Base-by-base conservation (phyloP, 2,113 vertebrate species). In the Microtus ochrogaster region DNA sequence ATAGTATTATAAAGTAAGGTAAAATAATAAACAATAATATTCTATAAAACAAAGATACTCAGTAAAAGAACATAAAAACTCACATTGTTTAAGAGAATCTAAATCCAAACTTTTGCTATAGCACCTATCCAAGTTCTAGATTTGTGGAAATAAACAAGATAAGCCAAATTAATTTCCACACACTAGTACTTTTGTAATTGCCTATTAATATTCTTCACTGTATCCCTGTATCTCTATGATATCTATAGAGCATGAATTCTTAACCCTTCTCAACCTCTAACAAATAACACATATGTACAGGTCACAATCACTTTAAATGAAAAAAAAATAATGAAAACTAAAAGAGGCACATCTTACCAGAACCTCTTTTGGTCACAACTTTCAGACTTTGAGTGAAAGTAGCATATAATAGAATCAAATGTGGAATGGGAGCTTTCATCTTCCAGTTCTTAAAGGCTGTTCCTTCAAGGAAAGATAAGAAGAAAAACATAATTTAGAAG, bases 311-410 rank as follows among this genome's bases (percentile, higher is more conserved):
- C 8, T 39, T 61, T 12, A 82, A 85, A n/a, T 7, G 68, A 89
- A 70, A 55, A 55, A 55, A 89, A 81, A 92, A 72, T 17, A 90
- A 81, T 49, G 36, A 85, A 10, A 21, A n/a, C 39, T 72, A 89
- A 92, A 44, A 14, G 49, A 94, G 61, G n/a, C 4, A 72, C 39
- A 89, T 86, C 99, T 99, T 99, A 99, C 99, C 99, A 98, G 99
- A 99, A 97, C 99, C 99, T 98, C 99, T 99, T 98, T 99, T 99
- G 92, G 99, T 99, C 98, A 99, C 99, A 97, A 99, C 99, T 98
- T 99, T 99, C 98, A 99, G 98, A 98, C 99, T 99, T 98, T 99
- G 99, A 98, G 99, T 98, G 95, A 99, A 98, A 93, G 99, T 98
- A 96, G 99, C 99, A 95, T 99, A 99, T 98, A 99, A 98, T 97